Conservation (phyloP, 1,140 invertebrate genomes). For the Pseudomyrmex flavicornis region DNA sequence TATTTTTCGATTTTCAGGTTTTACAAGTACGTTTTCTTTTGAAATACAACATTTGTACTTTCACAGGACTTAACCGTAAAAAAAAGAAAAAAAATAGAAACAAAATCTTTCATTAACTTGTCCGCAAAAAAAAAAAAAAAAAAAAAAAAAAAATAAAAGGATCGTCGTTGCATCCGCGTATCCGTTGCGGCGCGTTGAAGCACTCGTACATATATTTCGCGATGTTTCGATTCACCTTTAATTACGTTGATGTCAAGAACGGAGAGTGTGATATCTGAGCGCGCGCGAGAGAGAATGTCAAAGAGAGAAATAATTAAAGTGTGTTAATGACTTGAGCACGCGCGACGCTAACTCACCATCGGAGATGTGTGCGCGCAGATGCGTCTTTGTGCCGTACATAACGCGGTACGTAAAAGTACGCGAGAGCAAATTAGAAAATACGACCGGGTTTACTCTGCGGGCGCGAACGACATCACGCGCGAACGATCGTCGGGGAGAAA, state of each 20-base stretch:
- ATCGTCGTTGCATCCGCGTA: neutral
- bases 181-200: neutral
- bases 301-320: constrained; percentile 52
- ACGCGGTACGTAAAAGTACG: neutral
- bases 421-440: constrained; percentile 46
- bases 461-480: constrained; percentile 8
- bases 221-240: constrained; percentile 26
- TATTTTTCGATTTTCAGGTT: neutral
- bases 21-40: too few species aligned
- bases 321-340: constrained; percentile 47
- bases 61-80: too few species aligned
- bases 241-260: constrained; percentile 38
- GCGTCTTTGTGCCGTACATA: neutral
- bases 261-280: neutral
- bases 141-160: neutral
- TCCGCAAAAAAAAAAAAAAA: too few species aligned
- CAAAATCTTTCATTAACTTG: too few species aligned
- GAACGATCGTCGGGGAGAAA: neutral
- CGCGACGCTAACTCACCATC: neutral
- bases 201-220: neutral
- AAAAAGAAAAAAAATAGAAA: too few species aligned
- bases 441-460: neutral
- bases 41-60: too few species aligned
- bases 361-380: constrained; percentile 10
- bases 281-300: constrained; percentile 13